Evolutionary conservation across 1,140 invertebrate genomes (phyloP).

Genomic region (Oryctes rhinoceros): DNA sequence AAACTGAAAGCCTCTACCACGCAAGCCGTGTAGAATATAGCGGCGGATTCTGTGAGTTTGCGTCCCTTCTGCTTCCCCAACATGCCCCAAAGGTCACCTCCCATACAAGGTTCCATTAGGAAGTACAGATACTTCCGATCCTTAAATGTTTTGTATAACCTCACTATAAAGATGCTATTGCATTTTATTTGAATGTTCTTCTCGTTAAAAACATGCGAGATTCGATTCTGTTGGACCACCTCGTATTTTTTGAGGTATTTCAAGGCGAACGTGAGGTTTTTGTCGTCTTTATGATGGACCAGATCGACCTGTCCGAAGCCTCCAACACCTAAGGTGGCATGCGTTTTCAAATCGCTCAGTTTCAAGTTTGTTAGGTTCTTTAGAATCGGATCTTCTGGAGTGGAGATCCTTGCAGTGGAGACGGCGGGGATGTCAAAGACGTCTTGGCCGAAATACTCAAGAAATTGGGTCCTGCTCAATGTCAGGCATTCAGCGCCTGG

Average conservation of each 20-base stretch:
- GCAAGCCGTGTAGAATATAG: slow-evolving; percentile 91
- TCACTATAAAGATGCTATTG: slow-evolving; percentile 62
- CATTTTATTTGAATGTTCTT: slow-evolving; percentile 89
- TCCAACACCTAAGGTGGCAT: slow-evolving; percentile 89
- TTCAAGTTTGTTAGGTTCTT: slow-evolving; percentile 63
- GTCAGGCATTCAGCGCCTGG: slow-evolving; percentile 90
- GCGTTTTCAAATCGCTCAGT: slow-evolving; percentile 80
- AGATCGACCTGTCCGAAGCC: slow-evolving; percentile 93
- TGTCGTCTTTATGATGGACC: slow-evolving; percentile 66
- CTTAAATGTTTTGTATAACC: slow-evolving; percentile 92
- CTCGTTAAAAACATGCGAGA: slow-evolving; percentile 92
- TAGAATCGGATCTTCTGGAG: neutral
- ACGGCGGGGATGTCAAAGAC: neutral
- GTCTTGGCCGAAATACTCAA: slow-evolving; percentile 72
- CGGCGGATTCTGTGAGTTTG: slow-evolving; percentile 84
- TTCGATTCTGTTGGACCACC: slow-evolving; percentile 91
- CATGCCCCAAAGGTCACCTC: slow-evolving; percentile 97
- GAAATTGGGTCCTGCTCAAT: slow-evolving; percentile 77
- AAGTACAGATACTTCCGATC: slow-evolving; percentile 97
- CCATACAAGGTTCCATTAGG: slow-evolving; percentile 94
- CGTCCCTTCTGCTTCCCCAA: slow-evolving; percentile 77
- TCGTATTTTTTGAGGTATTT: slow-evolving; percentile 94
- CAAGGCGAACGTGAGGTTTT: slow-evolving; percentile 80
- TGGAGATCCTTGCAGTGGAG: neutral
- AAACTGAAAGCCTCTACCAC: slow-evolving; percentile 92